These are phyloP conservation scores for Achlya flavicornis DNA, from an alignment of 2,888 invertebrate species.

Conservation along the genomic window DNA sequence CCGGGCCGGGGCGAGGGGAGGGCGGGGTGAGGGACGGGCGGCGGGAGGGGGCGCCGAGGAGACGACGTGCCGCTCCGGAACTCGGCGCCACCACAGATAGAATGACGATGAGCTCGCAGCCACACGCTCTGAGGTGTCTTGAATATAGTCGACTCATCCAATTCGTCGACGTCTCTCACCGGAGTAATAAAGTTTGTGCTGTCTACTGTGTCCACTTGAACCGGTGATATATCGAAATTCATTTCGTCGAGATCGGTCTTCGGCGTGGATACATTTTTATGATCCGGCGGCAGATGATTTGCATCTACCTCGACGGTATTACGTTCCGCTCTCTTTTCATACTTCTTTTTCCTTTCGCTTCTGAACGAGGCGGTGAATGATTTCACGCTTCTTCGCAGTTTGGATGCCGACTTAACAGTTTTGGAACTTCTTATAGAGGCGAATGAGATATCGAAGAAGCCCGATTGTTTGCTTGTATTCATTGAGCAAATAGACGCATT, in stretches of 20 bases:
- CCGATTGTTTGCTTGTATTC: slow-evolving; percentile 79
- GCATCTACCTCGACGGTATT: slow-evolving; percentile 74
- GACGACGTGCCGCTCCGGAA: slow-evolving; percentile 36
- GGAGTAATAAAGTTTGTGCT: slow-evolving; percentile 67
- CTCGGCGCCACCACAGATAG: slow-evolving; percentile 62
- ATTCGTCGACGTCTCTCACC: slow-evolving; percentile 58
- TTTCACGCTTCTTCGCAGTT: slow-evolving; percentile 76
- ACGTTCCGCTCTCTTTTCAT: slow-evolving; percentile 72
- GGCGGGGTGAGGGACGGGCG: slow-evolving; percentile 32
- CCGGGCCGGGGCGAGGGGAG: slow-evolving; percentile 51
- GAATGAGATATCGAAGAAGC: slow-evolving; percentile 79
- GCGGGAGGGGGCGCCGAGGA: slow-evolving; percentile 30
- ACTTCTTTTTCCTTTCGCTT: slow-evolving; percentile 80
- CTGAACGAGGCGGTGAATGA: slow-evolving; percentile 81
- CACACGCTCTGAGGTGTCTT: slow-evolving; percentile 75
- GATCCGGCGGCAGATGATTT: slow-evolving; percentile 60
- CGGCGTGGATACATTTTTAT: slow-evolving; percentile 69
- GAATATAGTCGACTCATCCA: slow-evolving; percentile 71
- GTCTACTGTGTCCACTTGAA: slow-evolving; percentile 77
- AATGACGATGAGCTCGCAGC: slow-evolving; percentile 68
- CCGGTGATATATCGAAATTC: slow-evolving; percentile 73
- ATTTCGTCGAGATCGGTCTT: slow-evolving; percentile 68
- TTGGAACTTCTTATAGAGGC: slow-evolving; percentile 74
- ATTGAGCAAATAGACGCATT: slow-evolving; percentile 76
- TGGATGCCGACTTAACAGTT: slow-evolving; percentile 78